Base-by-base conservation (phyloP, 2,888 invertebrate genomes). In the Apocheima hispidaria region DNA sequence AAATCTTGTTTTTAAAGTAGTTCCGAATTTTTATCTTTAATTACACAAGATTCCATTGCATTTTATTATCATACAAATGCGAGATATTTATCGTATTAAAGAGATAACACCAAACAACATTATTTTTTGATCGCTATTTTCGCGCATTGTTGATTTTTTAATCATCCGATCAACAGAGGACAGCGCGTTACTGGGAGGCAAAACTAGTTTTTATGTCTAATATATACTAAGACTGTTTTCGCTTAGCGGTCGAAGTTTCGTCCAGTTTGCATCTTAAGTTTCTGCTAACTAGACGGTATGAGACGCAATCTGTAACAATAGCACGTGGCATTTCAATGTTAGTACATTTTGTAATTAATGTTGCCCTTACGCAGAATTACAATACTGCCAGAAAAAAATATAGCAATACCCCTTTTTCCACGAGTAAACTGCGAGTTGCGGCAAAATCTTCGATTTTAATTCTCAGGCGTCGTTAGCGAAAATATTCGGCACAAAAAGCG, bases 21-120 rank as follows among this genome's bases (percentile, higher is more conserved):
- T 16, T 16, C 28, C 23, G 43, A 43, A 14, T 50, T 48, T 51
- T 60, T 64, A 60, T 58, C 58, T 56, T 35, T 60, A 36, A 51
- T 60, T 58, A 48, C 38, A 35, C 36, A 38, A 35, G 49, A 52
- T 52, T 33, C 1, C 18, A 6, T 23, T 40, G 21, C 36, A 46
- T n/a, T 46, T 43, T 30, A 43, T 21, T n/a, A 51, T 26, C 20
- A 51, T 10, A 16, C 38, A 44, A 58, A 38, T 20, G 33, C 46
- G 46, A 36, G 28, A 52, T 52, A 40, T 23, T 28, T 36, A 41
- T 48, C 40, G 7, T 18, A 18, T 44, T 44, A 43, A 44, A 16
- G 23, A n/a, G 48, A 49, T 49, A 56, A 33, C 14, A 18, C 16
- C 46, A 46, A 46, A 46, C 1, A 12, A 2, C 6, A 30, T 12